Evolutionary conservation across 2,888 invertebrate genomes (phyloP).

Genomic region (Encarsia formosa): DNA sequence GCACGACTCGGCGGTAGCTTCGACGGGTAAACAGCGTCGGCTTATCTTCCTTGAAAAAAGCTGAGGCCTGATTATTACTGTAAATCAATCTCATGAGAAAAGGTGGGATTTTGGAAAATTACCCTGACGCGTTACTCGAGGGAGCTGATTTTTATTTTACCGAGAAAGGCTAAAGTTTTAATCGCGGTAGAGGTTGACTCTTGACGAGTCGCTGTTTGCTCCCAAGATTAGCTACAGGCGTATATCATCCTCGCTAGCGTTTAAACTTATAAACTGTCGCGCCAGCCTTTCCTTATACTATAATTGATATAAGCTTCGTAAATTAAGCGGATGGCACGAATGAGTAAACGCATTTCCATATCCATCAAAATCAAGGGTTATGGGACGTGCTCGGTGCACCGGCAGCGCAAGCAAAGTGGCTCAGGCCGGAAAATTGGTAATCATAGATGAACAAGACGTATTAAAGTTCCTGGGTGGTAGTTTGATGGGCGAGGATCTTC

Average conservation of each 20-base stretch:
- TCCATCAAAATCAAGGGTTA: not conserved
- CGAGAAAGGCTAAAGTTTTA: too few species aligned
- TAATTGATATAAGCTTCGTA: too few species aligned
- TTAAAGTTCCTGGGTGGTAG: constrained; percentile 42
- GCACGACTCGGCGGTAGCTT: constrained; percentile 37
- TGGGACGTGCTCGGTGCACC: not conserved
- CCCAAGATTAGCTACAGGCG: too few species aligned
- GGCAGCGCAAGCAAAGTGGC: not conserved
- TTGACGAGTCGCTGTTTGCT: too few species aligned
- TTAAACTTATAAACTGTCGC: too few species aligned
- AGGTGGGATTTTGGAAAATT: too few species aligned
- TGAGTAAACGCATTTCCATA: constrained; percentile 1
- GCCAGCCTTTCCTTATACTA: too few species aligned
- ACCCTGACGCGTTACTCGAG: too few species aligned
- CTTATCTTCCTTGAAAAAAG: constrained; percentile 42
- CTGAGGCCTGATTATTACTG: constrained; percentile 29
- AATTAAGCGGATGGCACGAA: too few species aligned
- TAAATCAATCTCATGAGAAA: constrained; percentile 40
- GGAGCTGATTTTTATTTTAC: too few species aligned
- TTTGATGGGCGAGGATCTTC: constrained; percentile 45
- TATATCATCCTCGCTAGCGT: too few species aligned
- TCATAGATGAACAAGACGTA: constrained; percentile 50
- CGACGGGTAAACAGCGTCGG: constrained; percentile 24
- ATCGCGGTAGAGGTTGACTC: too few species aligned
- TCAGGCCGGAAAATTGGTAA: constrained; percentile 49